A percentile compares a stretch with the other conserved stretches of the same genome.
Conservation (phyloP, 2,888 invertebrate species). For the Drosophila neotestacea region DNA sequence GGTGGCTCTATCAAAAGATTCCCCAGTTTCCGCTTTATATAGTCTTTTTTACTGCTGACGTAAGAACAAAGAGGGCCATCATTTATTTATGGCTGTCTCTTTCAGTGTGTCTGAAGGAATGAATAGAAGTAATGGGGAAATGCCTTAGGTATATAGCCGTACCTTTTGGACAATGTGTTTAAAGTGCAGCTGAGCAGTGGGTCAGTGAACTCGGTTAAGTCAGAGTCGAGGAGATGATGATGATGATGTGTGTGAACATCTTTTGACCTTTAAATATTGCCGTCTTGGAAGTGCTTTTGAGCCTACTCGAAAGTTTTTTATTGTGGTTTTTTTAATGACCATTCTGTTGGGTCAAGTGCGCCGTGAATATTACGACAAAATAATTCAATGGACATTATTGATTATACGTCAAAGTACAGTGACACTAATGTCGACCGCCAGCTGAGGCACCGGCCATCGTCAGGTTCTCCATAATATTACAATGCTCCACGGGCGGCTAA, state of each 20-base stretch:
- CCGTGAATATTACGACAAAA: conserved; percentile 8
- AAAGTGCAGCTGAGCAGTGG: conserved; percentile 53
- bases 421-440: conserved; percentile 45
- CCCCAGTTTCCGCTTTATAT: conserved; percentile 24
- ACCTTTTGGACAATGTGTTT: conserved; percentile 27
- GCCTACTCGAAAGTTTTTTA: conserved; percentile 5
- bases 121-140: conserved; percentile 38
- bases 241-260: conserved; percentile 8
- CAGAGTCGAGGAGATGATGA: neutral
- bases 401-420: conserved; percentile 46
- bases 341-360: conserved; percentile 31
- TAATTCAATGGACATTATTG: conserved; percentile 47
- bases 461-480: conserved; percentile 24
- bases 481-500: conserved; percentile 40
- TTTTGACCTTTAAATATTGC: conserved; percentile 24
- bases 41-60: conserved; percentile 24
- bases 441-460: conserved; percentile 25
- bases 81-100: conserved; percentile 46
- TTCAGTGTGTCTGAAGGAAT: conserved; percentile 18
- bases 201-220: conserved; percentile 58
- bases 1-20: conserved; percentile 17
- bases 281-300: conserved; percentile 23
- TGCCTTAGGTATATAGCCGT: conserved; percentile 24
- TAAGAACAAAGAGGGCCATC: conserved; percentile 43
- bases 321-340: conserved; percentile 3